Conservation (phyloP, 2,113 vertebrate genomes). For the Caretta caretta region DNA sequence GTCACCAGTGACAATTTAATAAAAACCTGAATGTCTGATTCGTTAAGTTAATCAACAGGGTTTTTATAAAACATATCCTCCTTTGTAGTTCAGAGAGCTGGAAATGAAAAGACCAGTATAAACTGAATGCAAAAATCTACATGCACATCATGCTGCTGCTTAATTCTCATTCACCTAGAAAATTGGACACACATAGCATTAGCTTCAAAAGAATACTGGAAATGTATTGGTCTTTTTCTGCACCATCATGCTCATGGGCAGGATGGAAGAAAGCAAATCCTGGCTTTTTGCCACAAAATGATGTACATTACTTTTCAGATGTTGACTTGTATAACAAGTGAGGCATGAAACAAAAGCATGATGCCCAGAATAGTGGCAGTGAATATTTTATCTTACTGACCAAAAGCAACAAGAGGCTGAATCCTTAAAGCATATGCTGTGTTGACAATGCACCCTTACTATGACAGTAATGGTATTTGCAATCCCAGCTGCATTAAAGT, state of each 20-base stretch:
- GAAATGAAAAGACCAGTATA: neutral
- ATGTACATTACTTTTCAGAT: constrained; percentile 29
- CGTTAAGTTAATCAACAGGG: neutral
- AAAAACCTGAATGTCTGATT: neutral
- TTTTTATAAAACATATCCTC: neutral
- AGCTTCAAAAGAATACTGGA: neutral
- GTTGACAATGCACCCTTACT: neutral
- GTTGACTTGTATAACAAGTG: constrained; percentile 29
- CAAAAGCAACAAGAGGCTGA: constrained; percentile 23
- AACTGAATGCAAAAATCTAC: neutral
- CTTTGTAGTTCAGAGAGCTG: neutral
- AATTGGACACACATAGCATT: neutral
- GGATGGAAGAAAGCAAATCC: constrained; percentile 5
- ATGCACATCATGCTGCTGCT: neutral
- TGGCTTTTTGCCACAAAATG: constrained; percentile 24
- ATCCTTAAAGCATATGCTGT: neutral
- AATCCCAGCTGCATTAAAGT: constrained; percentile 15
- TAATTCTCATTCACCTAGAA: neutral
- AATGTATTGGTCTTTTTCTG: neutral
- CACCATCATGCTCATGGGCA: neutral
- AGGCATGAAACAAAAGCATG: constrained; percentile 28
- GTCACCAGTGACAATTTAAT: neutral
- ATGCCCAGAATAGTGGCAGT: neutral
- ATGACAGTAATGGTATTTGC: constrained; percentile 35
- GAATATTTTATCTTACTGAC: constrained; percentile 50